Evolutionary conservation across 1,140 invertebrate species (phyloP), one percentile per base, ranked within the genome.

Genomic region (Lepidurus arcticus): DNA sequence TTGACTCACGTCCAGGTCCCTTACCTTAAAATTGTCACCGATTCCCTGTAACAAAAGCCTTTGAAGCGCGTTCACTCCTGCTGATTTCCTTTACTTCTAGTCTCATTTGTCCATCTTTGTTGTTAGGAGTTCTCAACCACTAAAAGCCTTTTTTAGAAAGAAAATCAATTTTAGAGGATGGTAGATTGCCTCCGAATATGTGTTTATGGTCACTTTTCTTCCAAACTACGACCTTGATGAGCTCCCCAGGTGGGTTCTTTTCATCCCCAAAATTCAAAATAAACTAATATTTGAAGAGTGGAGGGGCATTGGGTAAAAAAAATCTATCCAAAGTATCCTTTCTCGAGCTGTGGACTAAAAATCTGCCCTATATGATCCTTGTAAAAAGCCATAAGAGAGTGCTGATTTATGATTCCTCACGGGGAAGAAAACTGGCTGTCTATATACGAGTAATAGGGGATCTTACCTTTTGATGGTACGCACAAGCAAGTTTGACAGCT

Each of bases 261-360:
- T 65, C 53, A 65, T 65, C 21, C 53, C 0, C 21, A 65, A 65
- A 34, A 34, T 13, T 16, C 4, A 65, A 65, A 65, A 65, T 13
- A 65, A 65, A 65, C 53, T 65, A 65, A 65, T 65, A 65, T 65
- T n/a, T 65, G 53, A 65, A 65, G 53, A 65, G 53, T 16, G 53
- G 53, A 7, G 16, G 53, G 53, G 21, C 13, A 16, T 65, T 65
- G 53, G 13, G 53, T 65, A n/a, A n/a, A 65, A 65, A 65, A 21
- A 13, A n/a, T 65, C n/a, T 65, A n/a, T 65, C 21, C 53, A 16
- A 6, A 16, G 53, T 65, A 21, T 21, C 53, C 16, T 13, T 65
- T 65, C 53, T 65, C 21, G 21, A n/a, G 16, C 16, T 65, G 53
- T 1, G 53, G 21, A 5, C 53, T 65, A n/a, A 65, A 65, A 65